Evolutionary conservation across 2,888 invertebrate genomes (phyloP).

Genomic region (Alloscopus bannaensis): DNA sequence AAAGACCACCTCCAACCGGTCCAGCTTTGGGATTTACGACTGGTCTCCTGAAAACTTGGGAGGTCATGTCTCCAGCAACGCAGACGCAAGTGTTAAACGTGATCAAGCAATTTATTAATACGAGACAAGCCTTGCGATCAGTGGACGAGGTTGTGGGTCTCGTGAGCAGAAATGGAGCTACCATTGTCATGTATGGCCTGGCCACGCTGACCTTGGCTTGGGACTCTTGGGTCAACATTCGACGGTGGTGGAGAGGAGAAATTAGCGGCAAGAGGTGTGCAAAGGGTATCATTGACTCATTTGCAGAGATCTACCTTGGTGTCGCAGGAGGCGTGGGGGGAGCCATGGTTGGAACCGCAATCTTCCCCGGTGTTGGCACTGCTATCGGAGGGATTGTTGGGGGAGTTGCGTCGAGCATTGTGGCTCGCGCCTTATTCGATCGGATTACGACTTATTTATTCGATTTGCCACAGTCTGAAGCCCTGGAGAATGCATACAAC

Average conservation of each 20-base stretch:
- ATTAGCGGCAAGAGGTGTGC: constrained; percentile 26
- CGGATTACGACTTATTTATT: constrained; percentile 20
- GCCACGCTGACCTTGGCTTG: constrained; percentile 12
- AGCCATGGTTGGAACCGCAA: constrained; percentile 12
- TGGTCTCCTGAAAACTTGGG: no score
- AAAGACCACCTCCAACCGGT: no score
- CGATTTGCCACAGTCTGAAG: constrained; percentile 20
- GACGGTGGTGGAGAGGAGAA: constrained; percentile 37
- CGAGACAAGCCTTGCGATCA: no score
- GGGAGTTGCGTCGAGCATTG: not conserved
- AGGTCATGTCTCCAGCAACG: no score
- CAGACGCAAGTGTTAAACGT: no score
- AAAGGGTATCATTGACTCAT: constrained; percentile 20
- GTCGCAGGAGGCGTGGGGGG: constrained; percentile 40
- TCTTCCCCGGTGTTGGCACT: constrained; percentile 16
- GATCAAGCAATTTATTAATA: no score
- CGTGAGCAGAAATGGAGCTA: not conserved
- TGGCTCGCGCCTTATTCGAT: not conserved
- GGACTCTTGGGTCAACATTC: not conserved
- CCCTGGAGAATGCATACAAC: constrained; percentile 33
- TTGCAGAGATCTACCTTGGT: constrained; percentile 1
- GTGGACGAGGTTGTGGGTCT: constrained; percentile 9
- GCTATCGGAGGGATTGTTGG: constrained; percentile 10
- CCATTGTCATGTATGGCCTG: constrained; percentile 4
- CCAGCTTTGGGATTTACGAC: no score